A percentile compares a stretch with the other conserved stretches of the same genome.
Conservation (phyloP, 2,888 invertebrate genomes). For the Anodontia alba region DNA sequence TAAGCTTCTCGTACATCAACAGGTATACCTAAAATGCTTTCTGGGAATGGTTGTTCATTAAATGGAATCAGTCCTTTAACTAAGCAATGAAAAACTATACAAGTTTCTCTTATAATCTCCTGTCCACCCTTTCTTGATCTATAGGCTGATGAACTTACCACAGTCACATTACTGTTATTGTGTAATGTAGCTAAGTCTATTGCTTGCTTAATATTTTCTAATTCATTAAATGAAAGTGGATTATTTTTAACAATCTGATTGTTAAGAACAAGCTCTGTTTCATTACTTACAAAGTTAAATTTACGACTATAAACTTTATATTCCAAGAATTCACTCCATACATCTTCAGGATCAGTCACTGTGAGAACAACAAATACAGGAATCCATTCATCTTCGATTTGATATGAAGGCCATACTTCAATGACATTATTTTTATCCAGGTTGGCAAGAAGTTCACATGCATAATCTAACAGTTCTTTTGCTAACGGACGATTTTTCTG, state of each 20-base stretch:
- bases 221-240: constrained; percentile 31
- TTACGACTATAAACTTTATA: constrained; percentile 46
- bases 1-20: constrained; percentile 55
- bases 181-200: constrained; percentile 32
- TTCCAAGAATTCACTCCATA: constrained; percentile 54
- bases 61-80: constrained; percentile 60
- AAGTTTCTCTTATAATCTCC: constrained; percentile 35
- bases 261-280: constrained; percentile 39
- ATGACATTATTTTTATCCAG: constrained; percentile 42
- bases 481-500: constrained; percentile 35
- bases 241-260: constrained; percentile 30
- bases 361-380: constrained; percentile 52
- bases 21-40: constrained; percentile 44
- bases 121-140: constrained; percentile 49
- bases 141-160: constrained; percentile 39
- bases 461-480: constrained; percentile 46
- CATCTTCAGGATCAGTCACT: constrained; percentile 24
- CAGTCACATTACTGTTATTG: constrained; percentile 47
- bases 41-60: constrained; percentile 54
- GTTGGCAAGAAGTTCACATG: constrained; percentile 37
- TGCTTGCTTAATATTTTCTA: constrained; percentile 22
- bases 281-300: constrained; percentile 41
- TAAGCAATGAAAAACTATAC: constrained; percentile 55
- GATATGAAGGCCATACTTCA: constrained; percentile 53
- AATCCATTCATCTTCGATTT: constrained; percentile 40